Percentiles rank a stretch among this genome's conserved stretches.
Conservation (phyloP, 2,113 vertebrate species). For the Heptranchias perlo region DNA sequence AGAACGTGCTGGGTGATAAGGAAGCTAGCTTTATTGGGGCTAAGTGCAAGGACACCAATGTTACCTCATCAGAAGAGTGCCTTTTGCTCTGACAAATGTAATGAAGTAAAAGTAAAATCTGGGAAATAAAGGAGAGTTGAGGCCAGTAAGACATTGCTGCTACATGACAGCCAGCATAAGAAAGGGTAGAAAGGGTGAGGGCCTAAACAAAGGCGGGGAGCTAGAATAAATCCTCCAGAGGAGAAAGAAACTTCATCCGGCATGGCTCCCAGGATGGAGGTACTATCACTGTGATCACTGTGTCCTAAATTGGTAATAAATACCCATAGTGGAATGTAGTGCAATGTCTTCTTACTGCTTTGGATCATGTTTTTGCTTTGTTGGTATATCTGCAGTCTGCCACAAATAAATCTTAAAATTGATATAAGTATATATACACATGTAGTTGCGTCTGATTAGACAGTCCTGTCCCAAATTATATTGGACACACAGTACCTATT, state of each 20-base stretch:
- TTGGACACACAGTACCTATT: background rate
- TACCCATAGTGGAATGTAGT: background rate
- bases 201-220: background rate
- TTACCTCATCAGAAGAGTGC: background rate
- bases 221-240: background rate
- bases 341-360: background rate
- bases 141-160: background rate
- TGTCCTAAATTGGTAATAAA: background rate
- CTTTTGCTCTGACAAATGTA: background rate
- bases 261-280: background rate
- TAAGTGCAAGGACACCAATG: background rate
- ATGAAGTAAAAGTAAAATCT: background rate
- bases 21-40: background rate
- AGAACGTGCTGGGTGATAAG: background rate
- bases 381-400: background rate
- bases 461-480: background rate
- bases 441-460: background rate
- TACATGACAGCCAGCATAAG: background rate
- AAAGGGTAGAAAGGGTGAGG: background rate
- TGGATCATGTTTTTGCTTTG: background rate
- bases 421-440: background rate
- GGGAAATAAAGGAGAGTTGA: background rate
- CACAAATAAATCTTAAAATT: background rate
- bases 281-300: background rate
- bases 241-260: background rate